Evolutionary conservation across 2,113 vertebrate genomes (phyloP).

Genomic region (Candoia aspera): DNA sequence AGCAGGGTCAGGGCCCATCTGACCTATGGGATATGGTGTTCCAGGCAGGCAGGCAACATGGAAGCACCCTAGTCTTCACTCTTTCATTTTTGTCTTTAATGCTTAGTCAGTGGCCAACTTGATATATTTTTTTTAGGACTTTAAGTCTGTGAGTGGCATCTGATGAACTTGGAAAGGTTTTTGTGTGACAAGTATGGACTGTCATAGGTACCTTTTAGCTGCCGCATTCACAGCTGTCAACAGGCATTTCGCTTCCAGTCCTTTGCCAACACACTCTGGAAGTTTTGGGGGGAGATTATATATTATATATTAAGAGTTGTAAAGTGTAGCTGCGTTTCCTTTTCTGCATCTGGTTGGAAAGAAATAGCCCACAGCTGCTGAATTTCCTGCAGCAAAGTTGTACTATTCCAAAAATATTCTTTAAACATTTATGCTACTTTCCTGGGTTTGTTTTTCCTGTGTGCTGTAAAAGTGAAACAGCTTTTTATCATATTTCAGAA

Average conservation of each 20-base stretch:
- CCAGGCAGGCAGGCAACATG: neutral
- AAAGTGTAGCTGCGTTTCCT: neutral
- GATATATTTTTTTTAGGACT: neutral
- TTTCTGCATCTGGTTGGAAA: neutral
- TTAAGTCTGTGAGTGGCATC: neutral
- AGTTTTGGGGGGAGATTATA: neutral
- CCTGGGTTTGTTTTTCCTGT: neutral
- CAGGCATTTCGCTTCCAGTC: neutral
- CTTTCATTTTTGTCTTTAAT: neutral
- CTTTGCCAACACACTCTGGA: neutral
- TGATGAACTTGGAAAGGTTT: neutral
- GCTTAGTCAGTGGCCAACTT: neutral
- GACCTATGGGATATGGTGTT: neutral
- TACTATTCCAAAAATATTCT: neutral
- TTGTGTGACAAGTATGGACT: neutral
- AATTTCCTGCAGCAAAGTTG: neutral
- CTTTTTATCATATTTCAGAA: neutral
- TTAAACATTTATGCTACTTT: neutral
- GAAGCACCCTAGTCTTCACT: neutral
- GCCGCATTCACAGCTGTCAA: neutral
- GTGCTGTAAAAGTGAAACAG: neutral
- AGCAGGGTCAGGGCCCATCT: neutral
- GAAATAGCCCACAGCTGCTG: neutral
- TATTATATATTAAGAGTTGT: neutral
- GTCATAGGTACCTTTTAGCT: neutral